Evolutionary conservation across 1,140 invertebrate species (phyloP), one percentile per base, ranked within the genome.

Genomic region (Megalonaias nervosa): DNA sequence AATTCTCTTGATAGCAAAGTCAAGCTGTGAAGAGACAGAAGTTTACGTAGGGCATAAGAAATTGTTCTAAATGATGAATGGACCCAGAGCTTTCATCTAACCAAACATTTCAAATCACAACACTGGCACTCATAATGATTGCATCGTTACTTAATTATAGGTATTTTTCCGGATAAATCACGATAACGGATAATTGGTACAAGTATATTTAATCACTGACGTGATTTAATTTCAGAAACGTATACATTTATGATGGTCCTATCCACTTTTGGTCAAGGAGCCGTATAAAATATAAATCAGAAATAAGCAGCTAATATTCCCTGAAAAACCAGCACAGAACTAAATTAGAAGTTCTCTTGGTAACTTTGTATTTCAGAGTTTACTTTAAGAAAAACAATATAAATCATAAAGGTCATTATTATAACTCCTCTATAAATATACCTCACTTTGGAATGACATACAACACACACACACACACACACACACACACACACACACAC

Each of bases 1-100:
- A 1, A 85, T 71, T 57, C 74, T 67, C 61, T 76, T 79, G 55
- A 77, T 75, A 2, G 82, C 75, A 61, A 84, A 85, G 62, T 85
- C 84, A 60, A 85, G 74, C 84, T 85, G 76, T 48, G 69, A 77
- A 55, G 48, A 31, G 70, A 67, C 4, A 12, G n/a, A 11, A 60
- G 19, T 26, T 19, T 72, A 9, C 61, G 23, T 55, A 64, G 26
- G 70, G 1, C 3, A 71, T 31, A 19, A 62, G 4, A 62, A 62
- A n/a, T 14, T n/a, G 0, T 62, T 14, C 23, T n/a, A n/a, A n/a
- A 62, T 9, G 11, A 9, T n/a, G 23, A 11, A 23, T 14, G 14
- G 23, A 14, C 23, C 4, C 23, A 62, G 19, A 23, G 19, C 60
- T 23, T 19, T 62, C 0, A n/a, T 62, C 13, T 62, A n/a, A 23